phyloP scores from a whole-genome alignment of 2,113 vertebrate genomes.

The Petaurus breviceps region DNA sequence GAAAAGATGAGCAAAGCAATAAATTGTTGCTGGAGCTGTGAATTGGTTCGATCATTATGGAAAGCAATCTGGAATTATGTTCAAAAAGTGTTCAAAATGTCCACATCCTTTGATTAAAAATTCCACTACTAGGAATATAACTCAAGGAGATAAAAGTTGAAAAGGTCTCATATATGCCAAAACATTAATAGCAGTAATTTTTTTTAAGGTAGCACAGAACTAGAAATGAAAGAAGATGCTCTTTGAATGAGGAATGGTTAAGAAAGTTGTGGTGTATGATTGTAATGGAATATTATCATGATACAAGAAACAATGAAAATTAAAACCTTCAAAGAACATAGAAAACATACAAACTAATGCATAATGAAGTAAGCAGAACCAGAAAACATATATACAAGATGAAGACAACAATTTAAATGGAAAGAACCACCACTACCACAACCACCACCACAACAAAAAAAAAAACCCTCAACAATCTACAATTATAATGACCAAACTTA shows the following conservation, averaged over 20 bases:
- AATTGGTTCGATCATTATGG: not conserved
- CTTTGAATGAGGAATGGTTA: not conserved
- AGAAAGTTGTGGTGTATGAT: not conserved
- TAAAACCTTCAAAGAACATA: not conserved
- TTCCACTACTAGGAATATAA: not conserved
- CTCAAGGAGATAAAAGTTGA: not conserved
- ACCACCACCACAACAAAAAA: no score
- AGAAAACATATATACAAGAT: not conserved
- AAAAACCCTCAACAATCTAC: not conserved
- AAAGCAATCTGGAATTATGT: not conserved
- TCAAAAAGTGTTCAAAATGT: not conserved
- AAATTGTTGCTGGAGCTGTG: not conserved
- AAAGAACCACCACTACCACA: not conserved
- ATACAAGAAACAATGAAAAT: not conserved
- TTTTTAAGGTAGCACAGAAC: not conserved
- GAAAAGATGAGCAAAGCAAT: not conserved
- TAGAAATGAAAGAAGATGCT: not conserved
- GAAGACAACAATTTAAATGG: not conserved
- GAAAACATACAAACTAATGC: not conserved
- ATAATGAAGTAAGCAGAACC: not conserved
- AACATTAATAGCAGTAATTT: not conserved
- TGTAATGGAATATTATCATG: not conserved
- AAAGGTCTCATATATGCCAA: not conserved
- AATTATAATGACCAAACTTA: not conserved
- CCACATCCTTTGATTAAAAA: not conserved